Percentiles rank a stretch among this genome's conserved stretches.
These are phyloP conservation scores for Oscarella lobularis DNA, from an alignment of 37 sponge, comb jelly and placozoan genomes.

Conservation along the genomic window DNA sequence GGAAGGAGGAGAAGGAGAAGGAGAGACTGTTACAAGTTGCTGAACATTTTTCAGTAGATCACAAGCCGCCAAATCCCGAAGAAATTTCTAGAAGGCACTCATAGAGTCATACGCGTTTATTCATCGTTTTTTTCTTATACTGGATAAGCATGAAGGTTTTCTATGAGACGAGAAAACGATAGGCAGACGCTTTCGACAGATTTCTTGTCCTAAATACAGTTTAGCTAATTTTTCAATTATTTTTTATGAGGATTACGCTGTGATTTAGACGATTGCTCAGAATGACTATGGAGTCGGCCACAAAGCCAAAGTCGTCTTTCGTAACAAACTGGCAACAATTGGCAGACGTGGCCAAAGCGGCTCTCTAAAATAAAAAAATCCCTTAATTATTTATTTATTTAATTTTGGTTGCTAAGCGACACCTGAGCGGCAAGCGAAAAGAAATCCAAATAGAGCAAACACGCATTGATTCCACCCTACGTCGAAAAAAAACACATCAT, in stretches of 20 bases:
- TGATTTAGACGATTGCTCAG: conserved; percentile 58
- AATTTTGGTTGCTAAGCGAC: too few relatives aligned
- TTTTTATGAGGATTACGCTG: conserved; percentile 31
- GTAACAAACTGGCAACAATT: conserved; percentile 78
- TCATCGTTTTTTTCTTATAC: background rate
- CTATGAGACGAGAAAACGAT: conserved; percentile 67
- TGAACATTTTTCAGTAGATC: conserved; percentile 61
- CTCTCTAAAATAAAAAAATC: conserved; percentile 23
- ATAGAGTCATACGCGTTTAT: background rate
- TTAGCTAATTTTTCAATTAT: background rate
- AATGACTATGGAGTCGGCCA: conserved; percentile 60
- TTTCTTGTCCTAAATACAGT: conserved; percentile 66
- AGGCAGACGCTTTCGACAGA: conserved; percentile 78
- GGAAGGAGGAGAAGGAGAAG: too few relatives aligned
- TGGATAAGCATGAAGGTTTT: conserved; percentile 13
- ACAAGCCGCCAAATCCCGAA: conserved; percentile 40
- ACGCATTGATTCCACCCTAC: conserved; percentile 81
- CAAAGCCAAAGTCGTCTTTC: conserved; percentile 46
- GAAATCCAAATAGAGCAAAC: conserved; percentile 87
- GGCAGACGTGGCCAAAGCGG: conserved; percentile 77
- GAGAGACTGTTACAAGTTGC: too few relatives aligned
- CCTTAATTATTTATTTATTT: too few relatives aligned
- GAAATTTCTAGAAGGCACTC: conserved; percentile 28
- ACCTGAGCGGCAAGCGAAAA: conserved; percentile 86
- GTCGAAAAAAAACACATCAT: background rate